phyloP scores from a whole-genome alignment of 1,140 invertebrate species.

The Colletes gigas region DNA sequence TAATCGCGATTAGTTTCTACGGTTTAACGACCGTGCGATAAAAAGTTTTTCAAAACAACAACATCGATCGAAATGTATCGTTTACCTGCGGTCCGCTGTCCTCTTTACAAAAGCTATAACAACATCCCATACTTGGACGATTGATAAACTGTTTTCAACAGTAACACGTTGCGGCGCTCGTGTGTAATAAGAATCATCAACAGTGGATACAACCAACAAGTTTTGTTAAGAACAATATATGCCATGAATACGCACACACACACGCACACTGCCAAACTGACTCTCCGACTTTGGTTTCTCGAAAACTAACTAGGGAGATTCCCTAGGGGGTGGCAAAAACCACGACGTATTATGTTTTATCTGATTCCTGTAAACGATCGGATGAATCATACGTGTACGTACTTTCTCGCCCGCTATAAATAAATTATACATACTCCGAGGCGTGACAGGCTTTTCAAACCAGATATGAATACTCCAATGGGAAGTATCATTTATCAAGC shows the following conservation, averaged over 20 bases:
- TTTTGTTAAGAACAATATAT: too few species aligned
- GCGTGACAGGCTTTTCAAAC: constrained; percentile 13
- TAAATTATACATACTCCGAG: constrained; percentile 11
- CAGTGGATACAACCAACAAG: too few species aligned
- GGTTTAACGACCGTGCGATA: constrained; percentile 32
- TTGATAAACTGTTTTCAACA: constrained; percentile 12
- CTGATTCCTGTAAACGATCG: constrained; percentile 59
- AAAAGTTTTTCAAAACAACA: constrained; percentile 25
- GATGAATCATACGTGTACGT: constrained; percentile 48
- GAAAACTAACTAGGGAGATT: too few species aligned
- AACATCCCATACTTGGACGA: constrained; percentile 74
- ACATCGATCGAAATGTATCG: constrained; percentile 20
- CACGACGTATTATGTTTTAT: constrained; percentile 44
- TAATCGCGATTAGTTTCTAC: constrained; percentile 10
- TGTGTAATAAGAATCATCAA: too few species aligned
- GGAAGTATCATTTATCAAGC: not conserved
- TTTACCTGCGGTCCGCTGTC: constrained; percentile 83
- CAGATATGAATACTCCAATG: constrained; percentile 44
- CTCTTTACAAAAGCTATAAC: constrained; percentile 84
- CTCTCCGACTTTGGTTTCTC: too few species aligned
- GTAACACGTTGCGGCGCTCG: not conserved
- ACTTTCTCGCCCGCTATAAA: constrained; percentile 25
- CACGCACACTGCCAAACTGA: too few species aligned
- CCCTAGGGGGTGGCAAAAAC: not conserved
- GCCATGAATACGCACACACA: too few species aligned